Conservation (phyloP, 2,113 vertebrate genomes). For the Tachycineta bicolor region DNA sequence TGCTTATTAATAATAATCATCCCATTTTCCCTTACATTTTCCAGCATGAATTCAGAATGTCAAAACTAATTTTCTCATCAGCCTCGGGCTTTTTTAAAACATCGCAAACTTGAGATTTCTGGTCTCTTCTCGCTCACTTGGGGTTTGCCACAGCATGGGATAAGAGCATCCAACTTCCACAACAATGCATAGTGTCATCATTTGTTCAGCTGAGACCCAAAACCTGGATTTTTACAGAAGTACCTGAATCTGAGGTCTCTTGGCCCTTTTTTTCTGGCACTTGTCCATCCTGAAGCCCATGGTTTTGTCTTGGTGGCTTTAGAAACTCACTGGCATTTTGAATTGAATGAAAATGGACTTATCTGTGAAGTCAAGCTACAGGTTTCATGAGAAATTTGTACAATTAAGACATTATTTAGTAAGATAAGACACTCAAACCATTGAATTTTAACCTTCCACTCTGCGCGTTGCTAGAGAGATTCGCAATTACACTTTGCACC, state of each 20-base stretch:
- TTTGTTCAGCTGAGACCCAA: neutral
- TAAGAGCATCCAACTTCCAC: neutral
- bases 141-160: neutral
- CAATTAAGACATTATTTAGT: neutral
- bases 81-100: constrained; percentile 22
- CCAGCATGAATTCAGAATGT: constrained; percentile 46
- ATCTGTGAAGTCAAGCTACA: neutral
- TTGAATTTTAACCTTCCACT: neutral
- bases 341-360: neutral
- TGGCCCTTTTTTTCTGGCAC: constrained; percentile 25
- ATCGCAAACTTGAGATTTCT: neutral
- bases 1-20: constrained; percentile 58
- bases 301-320: neutral
- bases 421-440: neutral
- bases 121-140: neutral
- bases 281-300: constrained; percentile 32
- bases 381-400: neutral
- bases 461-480: neutral
- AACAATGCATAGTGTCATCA: neutral
- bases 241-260: neutral
- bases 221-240: neutral
- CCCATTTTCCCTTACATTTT: constrained; percentile 37
- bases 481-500: neutral
- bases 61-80: constrained; percentile 65
- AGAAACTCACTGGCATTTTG: constrained; percentile 18